Conservation (phyloP, 1,140 invertebrate genomes). For the Subanguina moxae region DNA sequence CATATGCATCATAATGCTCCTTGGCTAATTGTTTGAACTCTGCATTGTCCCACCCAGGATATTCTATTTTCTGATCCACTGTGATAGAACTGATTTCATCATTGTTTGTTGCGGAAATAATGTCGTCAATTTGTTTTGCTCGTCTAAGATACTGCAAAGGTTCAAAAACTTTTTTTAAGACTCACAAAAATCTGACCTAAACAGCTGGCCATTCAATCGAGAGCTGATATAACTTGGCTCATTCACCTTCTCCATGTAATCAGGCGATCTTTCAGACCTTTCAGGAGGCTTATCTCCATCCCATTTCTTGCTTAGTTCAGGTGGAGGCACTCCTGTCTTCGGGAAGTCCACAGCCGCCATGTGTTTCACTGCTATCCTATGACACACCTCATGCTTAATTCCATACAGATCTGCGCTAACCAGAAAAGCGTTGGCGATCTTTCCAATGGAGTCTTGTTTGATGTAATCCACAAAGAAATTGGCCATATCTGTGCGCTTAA, state of each 20-base stretch:
- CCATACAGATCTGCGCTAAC: slow-evolving; percentile 52
- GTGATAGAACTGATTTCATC: slow-evolving; percentile 23
- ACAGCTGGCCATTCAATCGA: slow-evolving; percentile 52
- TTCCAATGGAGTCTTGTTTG: slow-evolving; percentile 56
- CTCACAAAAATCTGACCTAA: slow-evolving; percentile 21
- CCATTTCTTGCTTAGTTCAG: slow-evolving; percentile 31
- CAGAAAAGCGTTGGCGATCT: slow-evolving; percentile 56
- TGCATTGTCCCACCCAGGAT: slow-evolving; percentile 8
- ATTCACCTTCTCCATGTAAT: slow-evolving; percentile 56
- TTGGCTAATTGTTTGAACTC: slow-evolving; percentile 14
- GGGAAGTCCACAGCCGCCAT: slow-evolving; percentile 55
- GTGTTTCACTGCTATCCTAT: slow-evolving; percentile 46
- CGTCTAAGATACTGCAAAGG: slow-evolving; percentile 22
- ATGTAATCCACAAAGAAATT: slow-evolving; percentile 58
- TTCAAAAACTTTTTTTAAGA: not conserved
- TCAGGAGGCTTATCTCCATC: slow-evolving; percentile 29
- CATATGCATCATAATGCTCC: slow-evolving; percentile 35
- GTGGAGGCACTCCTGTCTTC: slow-evolving; percentile 48
- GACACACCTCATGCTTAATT: slow-evolving; percentile 30
- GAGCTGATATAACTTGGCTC: slow-evolving; percentile 47
- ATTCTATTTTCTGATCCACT: slow-evolving; percentile 22
- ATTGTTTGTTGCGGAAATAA: slow-evolving; percentile 29
- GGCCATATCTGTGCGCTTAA: slow-evolving; percentile 46
- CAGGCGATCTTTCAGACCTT: slow-evolving; percentile 42
- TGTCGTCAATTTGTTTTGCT: slow-evolving; percentile 43